Percentiles rank a stretch among this genome's conserved stretches.
Conservation (phyloP, 2,797 vertebrate genomes). For the Antrozous pallidus region DNA sequence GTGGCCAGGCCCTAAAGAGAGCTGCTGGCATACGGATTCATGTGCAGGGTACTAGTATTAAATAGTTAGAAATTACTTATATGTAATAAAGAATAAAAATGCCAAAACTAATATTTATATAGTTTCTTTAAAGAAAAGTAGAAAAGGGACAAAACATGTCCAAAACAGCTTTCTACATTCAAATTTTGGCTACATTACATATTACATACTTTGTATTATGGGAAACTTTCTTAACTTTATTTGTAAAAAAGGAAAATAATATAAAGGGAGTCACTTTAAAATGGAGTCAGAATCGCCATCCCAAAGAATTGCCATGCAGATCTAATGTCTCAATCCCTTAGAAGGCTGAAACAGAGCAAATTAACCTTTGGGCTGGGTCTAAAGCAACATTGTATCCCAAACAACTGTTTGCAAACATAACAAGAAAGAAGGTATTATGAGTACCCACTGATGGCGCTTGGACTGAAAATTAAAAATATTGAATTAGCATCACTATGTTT, state of each 20-base stretch:
- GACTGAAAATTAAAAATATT: background rate
- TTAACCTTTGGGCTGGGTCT: background rate
- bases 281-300: background rate
- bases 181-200: background rate
- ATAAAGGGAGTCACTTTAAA: background rate
- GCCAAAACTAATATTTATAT: background rate
- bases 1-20: no score
- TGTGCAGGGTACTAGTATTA: background rate
- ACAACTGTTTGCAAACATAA: background rate
- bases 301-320: background rate
- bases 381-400: background rate
- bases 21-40: no score
- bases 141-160: background rate
- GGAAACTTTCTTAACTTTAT: background rate
- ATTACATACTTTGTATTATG: background rate
- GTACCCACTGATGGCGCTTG: background rate
- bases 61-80: background rate
- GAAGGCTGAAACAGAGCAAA: background rate
- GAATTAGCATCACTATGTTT: background rate
- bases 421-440: background rate
- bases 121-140: background rate
- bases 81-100: background rate
- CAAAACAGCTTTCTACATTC: background rate
- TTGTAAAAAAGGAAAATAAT: background rate
- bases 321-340: background rate